Evolutionary conservation across 37 sponge, comb jelly and placozoan species (phyloP).

Genomic region (Aplysina aerophoba): DNA sequence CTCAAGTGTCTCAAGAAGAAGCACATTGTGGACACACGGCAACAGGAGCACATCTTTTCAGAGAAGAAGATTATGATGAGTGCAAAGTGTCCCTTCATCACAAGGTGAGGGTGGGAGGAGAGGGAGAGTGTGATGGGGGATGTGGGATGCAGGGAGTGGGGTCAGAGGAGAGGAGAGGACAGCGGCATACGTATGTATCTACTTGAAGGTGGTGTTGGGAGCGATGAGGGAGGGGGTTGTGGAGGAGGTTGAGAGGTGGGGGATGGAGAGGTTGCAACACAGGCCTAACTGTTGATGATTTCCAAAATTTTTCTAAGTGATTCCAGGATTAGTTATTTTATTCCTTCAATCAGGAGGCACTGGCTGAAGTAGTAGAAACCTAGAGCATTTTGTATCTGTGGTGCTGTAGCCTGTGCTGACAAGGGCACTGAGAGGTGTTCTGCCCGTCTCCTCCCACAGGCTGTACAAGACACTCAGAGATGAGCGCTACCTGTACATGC

Average conservation of each 20-base stretch:
- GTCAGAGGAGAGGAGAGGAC: neutral
- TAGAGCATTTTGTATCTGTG: neutral
- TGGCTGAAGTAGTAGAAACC: no score
- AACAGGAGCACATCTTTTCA: conserved; percentile 97
- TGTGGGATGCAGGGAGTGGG: neutral
- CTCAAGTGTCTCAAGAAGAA: conserved; percentile 95
- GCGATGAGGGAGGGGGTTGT: no score
- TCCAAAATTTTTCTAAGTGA: no score
- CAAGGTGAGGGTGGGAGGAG: conserved; percentile 57
- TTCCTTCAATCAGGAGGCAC: no score
- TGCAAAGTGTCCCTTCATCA: conserved; percentile 86
- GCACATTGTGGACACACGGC: conserved; percentile 98
- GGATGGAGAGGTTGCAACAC: no score
- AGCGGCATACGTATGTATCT: neutral
- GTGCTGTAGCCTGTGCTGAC: neutral
- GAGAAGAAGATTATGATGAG: conserved; percentile 95
- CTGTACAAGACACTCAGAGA: conserved; percentile 95
- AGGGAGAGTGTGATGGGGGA: neutral
- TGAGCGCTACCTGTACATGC: conserved; percentile 92
- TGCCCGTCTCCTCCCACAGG: conserved; percentile 31
- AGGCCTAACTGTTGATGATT: no score
- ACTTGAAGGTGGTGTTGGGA: neutral
- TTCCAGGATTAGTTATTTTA: no score
- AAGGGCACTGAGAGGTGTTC: neutral
- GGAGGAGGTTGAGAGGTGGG: no score